Evolutionary conservation across 2,113 vertebrate genomes (phyloP), one percentile per base, ranked within the genome.

Genomic region (Phylloscopus whistleri): DNA sequence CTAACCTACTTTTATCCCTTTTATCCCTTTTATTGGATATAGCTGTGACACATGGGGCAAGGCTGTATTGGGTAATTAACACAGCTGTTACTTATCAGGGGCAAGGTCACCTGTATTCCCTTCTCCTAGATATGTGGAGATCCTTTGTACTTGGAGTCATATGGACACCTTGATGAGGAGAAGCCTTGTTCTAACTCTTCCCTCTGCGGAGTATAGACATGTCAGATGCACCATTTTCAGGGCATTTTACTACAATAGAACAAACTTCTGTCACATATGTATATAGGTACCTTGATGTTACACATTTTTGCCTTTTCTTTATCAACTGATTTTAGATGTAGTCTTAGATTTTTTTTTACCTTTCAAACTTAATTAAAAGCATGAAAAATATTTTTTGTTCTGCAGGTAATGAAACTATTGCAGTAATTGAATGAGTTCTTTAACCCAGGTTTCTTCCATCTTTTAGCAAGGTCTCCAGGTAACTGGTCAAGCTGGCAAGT

Each of bases 191-290:
- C 35, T 41, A 11, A 10, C 15, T 72, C 27, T 73, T 79, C 11
- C 7, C n/a, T 70, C 46, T 84, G 16, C 1, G 4, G 19, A 22
- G 17, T 11, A 5, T 3, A 39, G 16, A 41, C 1, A 7, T 4
- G 19, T 26, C n/a, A 43, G 26, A 81, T 12, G 13, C 13, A 8
- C 1, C 6, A 24, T 3, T 82, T 90, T 37, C 23, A 53, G 13
- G 10, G 8, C 19, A 15, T 53, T 73, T 84, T 35, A 6, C 12
- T 33, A 22, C 5, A 60, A 5, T 8, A 33, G 31, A 87, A 16
- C 7, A 69, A 76, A 16, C 1, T 26, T 84, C n/a, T 49, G 9
- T 62, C 20, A 55, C 55, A 51, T 3, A 11, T 22, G 7, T 4
- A 1, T 14, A 7, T 16, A 16, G 43, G 12, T 55, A 19, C 30